Percentiles rank a stretch among this genome's conserved stretches.
Evolutionary conservation across 2,888 invertebrate genomes (phyloP).

Genomic region (Mesochorus sp.): DNA sequence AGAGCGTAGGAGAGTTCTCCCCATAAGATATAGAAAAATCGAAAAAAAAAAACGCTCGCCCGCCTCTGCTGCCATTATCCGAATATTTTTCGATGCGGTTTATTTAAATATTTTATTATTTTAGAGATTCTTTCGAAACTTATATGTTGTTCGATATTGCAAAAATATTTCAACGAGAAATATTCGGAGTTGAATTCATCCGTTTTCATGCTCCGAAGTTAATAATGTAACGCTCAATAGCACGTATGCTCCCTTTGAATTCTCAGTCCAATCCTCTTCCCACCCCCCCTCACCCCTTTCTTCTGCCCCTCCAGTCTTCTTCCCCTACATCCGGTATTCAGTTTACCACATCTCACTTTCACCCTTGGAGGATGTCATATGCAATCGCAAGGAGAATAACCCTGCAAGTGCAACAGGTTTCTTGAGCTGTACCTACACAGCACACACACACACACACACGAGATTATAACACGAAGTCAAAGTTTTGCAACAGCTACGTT

Average conservation of each 20-base stretch:
- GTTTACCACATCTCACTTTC: background rate
- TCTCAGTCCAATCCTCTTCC: background rate
- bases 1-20: background rate
- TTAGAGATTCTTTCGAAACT: background rate
- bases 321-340: background rate
- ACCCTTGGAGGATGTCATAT: conserved; percentile 63
- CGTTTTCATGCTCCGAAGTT: too few species aligned
- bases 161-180: background rate
- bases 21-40: background rate
- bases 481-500: conserved; percentile 38
- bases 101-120: background rate
- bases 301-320: background rate
- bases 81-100: background rate
- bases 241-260: background rate
- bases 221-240: too few species aligned
- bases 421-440: conserved; percentile 56
- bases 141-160: background rate
- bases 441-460: conserved; percentile 23
- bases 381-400: conserved; percentile 43
- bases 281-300: background rate
- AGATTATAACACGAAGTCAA: conserved; percentile 38
- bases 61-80: background rate
- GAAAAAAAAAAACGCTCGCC: conserved; percentile 9
- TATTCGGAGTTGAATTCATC: background rate
- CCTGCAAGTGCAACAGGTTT: conserved; percentile 70